phyloP scores from a whole-genome alignment of 2,888 invertebrate genomes.

The Erebia aethiops region DNA sequence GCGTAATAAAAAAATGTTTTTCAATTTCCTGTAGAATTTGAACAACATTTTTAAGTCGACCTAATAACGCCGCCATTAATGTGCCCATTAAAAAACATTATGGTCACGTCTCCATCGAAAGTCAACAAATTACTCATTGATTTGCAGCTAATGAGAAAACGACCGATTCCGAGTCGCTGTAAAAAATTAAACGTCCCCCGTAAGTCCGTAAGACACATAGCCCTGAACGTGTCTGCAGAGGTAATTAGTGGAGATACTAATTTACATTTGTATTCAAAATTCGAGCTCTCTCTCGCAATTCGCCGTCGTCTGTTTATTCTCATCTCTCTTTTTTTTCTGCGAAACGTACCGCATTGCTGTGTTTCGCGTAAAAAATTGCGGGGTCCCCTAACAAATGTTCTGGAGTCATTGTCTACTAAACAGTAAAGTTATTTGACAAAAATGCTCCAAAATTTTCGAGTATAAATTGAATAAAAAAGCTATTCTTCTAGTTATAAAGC shows the following conservation, averaged over 20 bases:
- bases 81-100: conserved; percentile 31
- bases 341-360: conserved; percentile 81
- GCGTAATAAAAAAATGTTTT: not conserved
- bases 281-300: conserved; percentile 80
- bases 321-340: conserved; percentile 72
- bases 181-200: conserved; percentile 72
- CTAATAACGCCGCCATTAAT: conserved; percentile 27
- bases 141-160: conserved; percentile 71
- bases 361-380: conserved; percentile 81
- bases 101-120: conserved; percentile 37
- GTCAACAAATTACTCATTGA: conserved; percentile 60
- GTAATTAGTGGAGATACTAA: conserved; percentile 84
- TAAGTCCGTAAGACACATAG: conserved; percentile 81
- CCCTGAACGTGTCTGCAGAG: conserved; percentile 76
- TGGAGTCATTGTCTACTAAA: conserved; percentile 65
- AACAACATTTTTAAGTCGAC: not conserved
- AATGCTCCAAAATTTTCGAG: conserved; percentile 28
- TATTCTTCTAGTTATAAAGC: not conserved
- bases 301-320: conserved; percentile 81
- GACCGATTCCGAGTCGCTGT: conserved; percentile 66
- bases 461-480: conserved; percentile 11
- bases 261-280: conserved; percentile 85
- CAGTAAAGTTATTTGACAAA: conserved; percentile 45
- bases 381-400: conserved; percentile 74
- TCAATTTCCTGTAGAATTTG: not conserved